phyloP scores from a whole-genome alignment of 2,797 vertebrate genomes.

The Lagocephalus sceleratus region DNA sequence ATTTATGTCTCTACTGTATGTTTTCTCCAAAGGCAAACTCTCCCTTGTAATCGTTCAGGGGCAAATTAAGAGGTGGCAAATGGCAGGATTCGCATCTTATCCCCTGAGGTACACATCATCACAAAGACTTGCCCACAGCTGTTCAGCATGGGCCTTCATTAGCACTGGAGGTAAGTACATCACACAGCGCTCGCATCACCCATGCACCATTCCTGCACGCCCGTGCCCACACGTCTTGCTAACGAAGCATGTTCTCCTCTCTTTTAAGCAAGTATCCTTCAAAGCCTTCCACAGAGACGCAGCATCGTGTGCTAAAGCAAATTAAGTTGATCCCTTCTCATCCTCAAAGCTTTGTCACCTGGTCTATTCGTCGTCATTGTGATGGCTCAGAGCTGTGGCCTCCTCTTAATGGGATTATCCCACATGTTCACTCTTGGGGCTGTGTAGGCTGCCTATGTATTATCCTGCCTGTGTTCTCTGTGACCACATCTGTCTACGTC shows the following conservation, averaged over 20 bases:
- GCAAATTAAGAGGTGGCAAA: constrained; percentile 45
- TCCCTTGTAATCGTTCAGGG: constrained; percentile 28
- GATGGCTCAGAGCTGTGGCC: constrained; percentile 47
- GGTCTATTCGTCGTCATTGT: constrained; percentile 35
- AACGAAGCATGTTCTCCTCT: constrained; percentile 31
- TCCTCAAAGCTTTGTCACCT: constrained; percentile 56
- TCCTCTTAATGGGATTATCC: constrained; percentile 56
- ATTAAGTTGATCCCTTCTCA: constrained; percentile 53
- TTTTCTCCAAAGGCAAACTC: constrained; percentile 10
- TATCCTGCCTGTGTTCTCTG: too few relatives aligned
- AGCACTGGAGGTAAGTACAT: constrained; percentile 27
- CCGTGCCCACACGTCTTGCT: constrained; percentile 15
- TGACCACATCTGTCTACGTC: constrained; percentile 40
- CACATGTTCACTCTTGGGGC: constrained; percentile 47
- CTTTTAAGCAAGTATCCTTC: constrained; percentile 24
- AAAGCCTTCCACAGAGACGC: constrained; percentile 18
- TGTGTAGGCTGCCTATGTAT: constrained; percentile 27
- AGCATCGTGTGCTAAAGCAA: constrained; percentile 39
- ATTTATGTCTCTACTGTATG: background rate
- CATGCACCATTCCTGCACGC: constrained; percentile 3
- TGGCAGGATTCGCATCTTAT: constrained; percentile 42
- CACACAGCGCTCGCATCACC: constrained; percentile 3
- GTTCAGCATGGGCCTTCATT: constrained; percentile 47
- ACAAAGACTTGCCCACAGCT: constrained; percentile 34
- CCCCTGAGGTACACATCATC: constrained; percentile 47